Base-by-base conservation (phyloP, 2,113 vertebrate species). In the Vombatus ursinus region DNA sequence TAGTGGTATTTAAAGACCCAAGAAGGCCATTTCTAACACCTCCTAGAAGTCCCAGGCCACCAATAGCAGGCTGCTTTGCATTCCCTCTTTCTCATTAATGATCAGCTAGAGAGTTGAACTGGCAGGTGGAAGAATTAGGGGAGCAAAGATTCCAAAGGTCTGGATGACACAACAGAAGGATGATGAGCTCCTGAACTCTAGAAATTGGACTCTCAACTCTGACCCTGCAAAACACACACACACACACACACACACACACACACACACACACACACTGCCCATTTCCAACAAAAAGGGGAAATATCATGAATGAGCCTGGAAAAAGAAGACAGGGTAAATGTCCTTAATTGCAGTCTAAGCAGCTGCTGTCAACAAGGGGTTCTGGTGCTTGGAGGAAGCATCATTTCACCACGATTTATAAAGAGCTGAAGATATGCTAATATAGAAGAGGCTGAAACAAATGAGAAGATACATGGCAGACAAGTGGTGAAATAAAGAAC, bases 11-110 rank as follows among this genome's bases (percentile, higher is more conserved):
- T 77, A 77, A 77, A 77, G 54, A 28, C 26, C 28, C 54, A 28
- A 28, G 28, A 31, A 61, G 68, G 3, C 37, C 37, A n/a, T 16
- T 61, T 89, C 92, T 50, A 92, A 50, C 28, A 84, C 50, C 52
- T 91, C 92, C 50, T 52, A 52, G 0, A 91, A 95, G 37, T 8
- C 37, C 37, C 44, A 44, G 6, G 25, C 94, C 84, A 48, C 12
- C 22, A 19, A n/a, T n/a, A n/a, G 68, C 19, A 7, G 16, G 37
- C 7, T 0, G n/a, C 68, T 84, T 44, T 25, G 16, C 8, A 31
- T 77, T 92, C 37, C 57, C 89, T 95, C 51, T 91, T 93, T 92
- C 90, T 61, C 92, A 95, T 16, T 93, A 95, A 93, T 90, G 94
- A 57, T 92, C 25, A 11, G 25, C n/a, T 19, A n/a, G 96, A 96